Percentiles rank a stretch among this genome's conserved stretches.
Conservation (phyloP, 2,113 vertebrate genomes). For the Eolophus roseicapilla region DNA sequence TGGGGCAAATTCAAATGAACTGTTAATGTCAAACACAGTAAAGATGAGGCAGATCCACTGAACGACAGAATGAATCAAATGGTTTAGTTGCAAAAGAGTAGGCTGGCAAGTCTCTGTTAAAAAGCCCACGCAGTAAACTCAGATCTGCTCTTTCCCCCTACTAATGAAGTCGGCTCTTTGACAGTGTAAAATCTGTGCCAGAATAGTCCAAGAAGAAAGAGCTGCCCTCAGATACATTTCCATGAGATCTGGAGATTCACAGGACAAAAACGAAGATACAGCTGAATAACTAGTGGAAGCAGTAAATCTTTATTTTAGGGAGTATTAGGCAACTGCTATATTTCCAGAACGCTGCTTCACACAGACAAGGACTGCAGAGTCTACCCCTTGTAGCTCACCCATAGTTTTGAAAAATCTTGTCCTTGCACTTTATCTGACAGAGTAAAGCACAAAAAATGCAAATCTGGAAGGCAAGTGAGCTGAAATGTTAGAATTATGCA, state of each 20-base stretch:
- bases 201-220: neutral
- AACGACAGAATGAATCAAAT: neutral
- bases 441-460: neutral
- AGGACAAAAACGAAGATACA: neutral
- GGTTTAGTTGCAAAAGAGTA: conserved; percentile 1
- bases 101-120: neutral
- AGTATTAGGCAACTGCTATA: neutral
- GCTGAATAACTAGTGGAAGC: neutral
- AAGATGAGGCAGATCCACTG: neutral
- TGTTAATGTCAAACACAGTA: conserved; percentile 28
- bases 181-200: neutral
- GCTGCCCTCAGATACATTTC: neutral
- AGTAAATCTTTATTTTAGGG: neutral
- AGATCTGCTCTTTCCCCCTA: neutral
- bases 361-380: neutral
- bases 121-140: neutral
- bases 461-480: neutral
- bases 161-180: neutral
- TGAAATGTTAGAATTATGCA: neutral
- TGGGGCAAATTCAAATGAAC: conserved; percentile 25
- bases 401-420: neutral
- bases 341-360: neutral
- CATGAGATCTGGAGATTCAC: neutral
- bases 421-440: neutral
- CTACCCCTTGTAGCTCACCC: neutral